Conservation (phyloP, 2,888 invertebrate species). For the Tyria jacobaeae region DNA sequence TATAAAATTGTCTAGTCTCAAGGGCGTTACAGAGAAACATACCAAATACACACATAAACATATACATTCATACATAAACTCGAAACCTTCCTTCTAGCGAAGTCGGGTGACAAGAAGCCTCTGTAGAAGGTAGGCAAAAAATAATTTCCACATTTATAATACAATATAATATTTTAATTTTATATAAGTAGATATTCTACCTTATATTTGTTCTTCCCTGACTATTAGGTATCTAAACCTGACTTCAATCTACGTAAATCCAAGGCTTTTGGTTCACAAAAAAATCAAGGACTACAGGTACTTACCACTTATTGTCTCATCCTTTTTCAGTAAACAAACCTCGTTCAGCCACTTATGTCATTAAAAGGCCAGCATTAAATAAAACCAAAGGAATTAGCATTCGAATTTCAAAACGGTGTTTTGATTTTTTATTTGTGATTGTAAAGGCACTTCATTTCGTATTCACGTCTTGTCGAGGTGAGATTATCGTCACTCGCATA, state of each 20-base stretch:
- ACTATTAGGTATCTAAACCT: neutral
- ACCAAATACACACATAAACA: no score
- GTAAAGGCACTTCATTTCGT: constrained; percentile 47
- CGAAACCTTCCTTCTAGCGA: no score
- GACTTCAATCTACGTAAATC: neutral
- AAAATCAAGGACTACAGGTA: constrained; percentile 4
- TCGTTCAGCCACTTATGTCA: constrained; percentile 69
- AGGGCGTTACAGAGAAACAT: no score
- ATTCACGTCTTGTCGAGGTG: constrained; percentile 63
- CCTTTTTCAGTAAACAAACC: constrained; percentile 37
- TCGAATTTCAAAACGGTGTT: constrained; percentile 48
- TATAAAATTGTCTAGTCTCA: no score
- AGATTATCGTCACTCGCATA: constrained; percentile 74
- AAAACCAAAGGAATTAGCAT: constrained; percentile 49
- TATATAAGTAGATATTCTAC: no score
- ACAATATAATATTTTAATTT: no score
- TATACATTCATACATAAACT: no score
- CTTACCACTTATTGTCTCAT: constrained; percentile 14
- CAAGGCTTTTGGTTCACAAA: neutral
- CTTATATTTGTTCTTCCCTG: no score
- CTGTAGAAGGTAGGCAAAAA: no score
- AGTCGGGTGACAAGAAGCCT: no score
- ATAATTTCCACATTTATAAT: no score
- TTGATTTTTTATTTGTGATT: constrained; percentile 40
- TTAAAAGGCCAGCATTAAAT: constrained; percentile 55